phyloP scores from a whole-genome alignment of 2,888 invertebrate species.

The Drosophila mulleri region DNA sequence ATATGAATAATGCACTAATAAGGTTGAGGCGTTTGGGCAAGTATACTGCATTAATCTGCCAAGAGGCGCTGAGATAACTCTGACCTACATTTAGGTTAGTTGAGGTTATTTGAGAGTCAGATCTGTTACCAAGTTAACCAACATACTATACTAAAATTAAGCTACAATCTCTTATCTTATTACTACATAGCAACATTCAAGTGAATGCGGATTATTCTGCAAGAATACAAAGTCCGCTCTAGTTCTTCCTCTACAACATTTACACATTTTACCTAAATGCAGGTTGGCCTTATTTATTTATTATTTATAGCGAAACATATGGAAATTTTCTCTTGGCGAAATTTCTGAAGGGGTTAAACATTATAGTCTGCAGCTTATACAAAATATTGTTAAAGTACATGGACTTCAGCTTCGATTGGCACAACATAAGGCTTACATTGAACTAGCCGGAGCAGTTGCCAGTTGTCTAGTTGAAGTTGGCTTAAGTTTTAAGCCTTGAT shows the following conservation, averaged over 20 bases:
- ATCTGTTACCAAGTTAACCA: too few relatives aligned
- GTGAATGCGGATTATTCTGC: background rate
- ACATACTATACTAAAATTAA: background rate
- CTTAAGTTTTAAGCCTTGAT: conserved; percentile 52
- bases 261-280: background rate
- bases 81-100: too few relatives aligned
- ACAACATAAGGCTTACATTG: conserved; percentile 18
- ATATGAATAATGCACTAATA: too few relatives aligned
- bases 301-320: background rate
- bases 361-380: conserved; percentile 2
- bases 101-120: too few relatives aligned
- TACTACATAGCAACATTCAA: background rate
- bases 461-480: conserved; percentile 33
- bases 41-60: too few relatives aligned
- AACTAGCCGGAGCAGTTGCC: conserved; percentile 13
- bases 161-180: background rate
- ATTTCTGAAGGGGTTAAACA: background rate
- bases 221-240: background rate
- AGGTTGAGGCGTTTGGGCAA: too few relatives aligned
- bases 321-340: background rate
- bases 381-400: conserved; percentile 11
- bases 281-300: background rate
- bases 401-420: conserved; percentile 14
- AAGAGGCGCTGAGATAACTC: too few relatives aligned
- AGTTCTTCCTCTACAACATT: too few relatives aligned